Base-by-base conservation (phyloP, 1,140 invertebrate species). In the Nasonia vitripennis region DNA sequence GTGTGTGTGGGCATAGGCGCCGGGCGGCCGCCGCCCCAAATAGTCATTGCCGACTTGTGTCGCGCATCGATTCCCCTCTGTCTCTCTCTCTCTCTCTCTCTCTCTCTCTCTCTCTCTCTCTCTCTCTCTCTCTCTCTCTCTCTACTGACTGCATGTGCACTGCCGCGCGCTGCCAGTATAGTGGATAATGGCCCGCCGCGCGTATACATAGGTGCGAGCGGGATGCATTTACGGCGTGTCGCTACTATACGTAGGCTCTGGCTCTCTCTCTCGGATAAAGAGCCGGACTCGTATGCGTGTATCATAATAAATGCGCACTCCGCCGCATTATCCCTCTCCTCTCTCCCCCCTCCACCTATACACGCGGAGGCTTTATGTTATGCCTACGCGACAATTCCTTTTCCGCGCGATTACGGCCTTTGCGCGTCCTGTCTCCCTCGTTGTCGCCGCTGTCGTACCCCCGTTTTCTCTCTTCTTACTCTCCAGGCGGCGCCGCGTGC, bases 151-250 rank as follows among this genome's bases (percentile, higher is more conserved):
- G 17, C 48, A 78, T 81, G 68, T 68, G 81, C 70, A 79, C 34
- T 41, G 12, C 37, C 78, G 85, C 27, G 27, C 27, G 1, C 71
- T 75, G 80, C 51, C 83, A 78, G 68, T 79, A 27, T 27, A 73
- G 75, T 81, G 87, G 78, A 82, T 86, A 86, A 86, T 81, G 83
- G 73, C 78, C 71, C 82, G 80, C 79, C 70, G 85, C 90, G 90
- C 85, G 87, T 89, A 88, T 86, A 78, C 84, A 87, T 88, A 88
- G 91, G 91, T 89, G 89, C 89, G 90, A 12, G 71, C 74, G 77
- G 77, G 78, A 85, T 85, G 78, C 78, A 75, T 80, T 80, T 73
- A 75, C 78, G 78, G 17, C 17, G 17, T 62, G 55, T n/a, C 27
- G 27, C 27, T 27, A 27, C 27, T 27, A 27, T 27, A 27, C 27